A percentile compares a stretch with the other conserved stretches of the same genome.
These are phyloP conservation scores for Chouioia cunea DNA, from an alignment of 2,888 invertebrate species.

Conservation along the genomic window DNA sequence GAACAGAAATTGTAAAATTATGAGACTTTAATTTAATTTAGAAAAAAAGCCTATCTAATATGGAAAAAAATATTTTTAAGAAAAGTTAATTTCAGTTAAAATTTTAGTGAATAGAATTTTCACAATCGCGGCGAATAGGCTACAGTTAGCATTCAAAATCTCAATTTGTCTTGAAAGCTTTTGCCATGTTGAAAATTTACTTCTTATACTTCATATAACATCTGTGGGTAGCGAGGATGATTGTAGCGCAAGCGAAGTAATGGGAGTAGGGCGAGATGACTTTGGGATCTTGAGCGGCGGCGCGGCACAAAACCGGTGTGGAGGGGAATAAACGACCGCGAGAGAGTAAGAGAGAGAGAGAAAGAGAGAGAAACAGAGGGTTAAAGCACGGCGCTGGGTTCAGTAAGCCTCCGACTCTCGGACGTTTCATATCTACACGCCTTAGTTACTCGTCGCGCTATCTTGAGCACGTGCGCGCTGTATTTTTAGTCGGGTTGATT, in stretches of 20 bases:
- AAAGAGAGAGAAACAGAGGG: conserved; percentile 44
- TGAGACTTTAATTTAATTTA: too few species aligned
- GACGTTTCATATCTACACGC: conserved; percentile 11
- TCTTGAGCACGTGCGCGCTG: conserved; percentile 27
- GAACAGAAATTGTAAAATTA: too few species aligned
- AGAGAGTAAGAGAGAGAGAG: conserved; percentile 11
- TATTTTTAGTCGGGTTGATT: too few species aligned
- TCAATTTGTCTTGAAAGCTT: too few species aligned
- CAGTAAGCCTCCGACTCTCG: conserved; percentile 61
- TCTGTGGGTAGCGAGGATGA: not conserved
- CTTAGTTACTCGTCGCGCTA: not conserved
- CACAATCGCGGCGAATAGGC: too few species aligned
- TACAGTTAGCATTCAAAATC: too few species aligned
- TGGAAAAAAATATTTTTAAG: too few species aligned
- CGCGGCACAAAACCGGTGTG: not conserved
- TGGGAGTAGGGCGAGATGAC: not conserved
- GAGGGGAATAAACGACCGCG: conserved; percentile 1
- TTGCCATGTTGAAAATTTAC: too few species aligned
- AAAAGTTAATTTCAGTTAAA: too few species aligned
- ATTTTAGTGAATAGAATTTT: too few species aligned
- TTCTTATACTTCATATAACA: too few species aligned
- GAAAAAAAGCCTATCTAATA: too few species aligned
- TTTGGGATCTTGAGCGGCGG: not conserved
- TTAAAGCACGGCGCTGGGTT: conserved; percentile 51
- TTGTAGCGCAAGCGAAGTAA: conserved; percentile 1